Percentiles rank a stretch among this genome's conserved stretches.
phyloP scores from a whole-genome alignment of 2,113 vertebrate species.

The Cyanoderma ruficeps region DNA sequence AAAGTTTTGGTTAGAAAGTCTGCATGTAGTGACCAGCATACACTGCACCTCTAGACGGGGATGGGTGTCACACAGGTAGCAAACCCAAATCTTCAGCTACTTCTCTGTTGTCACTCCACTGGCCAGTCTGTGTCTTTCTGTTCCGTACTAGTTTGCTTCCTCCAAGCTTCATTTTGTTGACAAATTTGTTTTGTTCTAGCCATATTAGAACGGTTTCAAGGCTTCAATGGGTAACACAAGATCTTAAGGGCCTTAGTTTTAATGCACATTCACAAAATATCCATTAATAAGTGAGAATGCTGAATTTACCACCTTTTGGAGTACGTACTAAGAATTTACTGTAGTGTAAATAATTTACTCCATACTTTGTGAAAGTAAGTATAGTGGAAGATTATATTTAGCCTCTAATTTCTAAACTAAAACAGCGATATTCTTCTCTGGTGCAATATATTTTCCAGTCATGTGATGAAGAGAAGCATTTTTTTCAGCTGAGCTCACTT shows the following conservation, averaged over 20 bases:
- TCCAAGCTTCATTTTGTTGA: background rate
- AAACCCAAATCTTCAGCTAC: background rate
- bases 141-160: background rate
- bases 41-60: rapidly evolving
- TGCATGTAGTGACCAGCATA: rapidly evolving
- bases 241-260: background rate
- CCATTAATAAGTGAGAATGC: background rate
- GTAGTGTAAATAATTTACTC: slow-evolving; percentile 57
- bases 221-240: background rate
- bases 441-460: slow-evolving; percentile 67
- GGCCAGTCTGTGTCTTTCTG: background rate
- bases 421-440: slow-evolving; percentile 52
- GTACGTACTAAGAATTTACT: slow-evolving; percentile 24
- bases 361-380: slow-evolving; percentile 18
- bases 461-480: slow-evolving; percentile 60
- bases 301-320: slow-evolving; percentile 43
- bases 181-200: background rate
- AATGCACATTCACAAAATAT: background rate
- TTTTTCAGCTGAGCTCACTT: slow-evolving; percentile 65
- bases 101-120: background rate
- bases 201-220: background rate
- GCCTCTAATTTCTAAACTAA: slow-evolving; percentile 36
- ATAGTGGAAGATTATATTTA: slow-evolving; percentile 71
- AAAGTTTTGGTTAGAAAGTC: background rate
- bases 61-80: background rate